Percentiles rank a stretch among this genome's conserved stretches.
Conservation (phyloP, 2,113 vertebrate genomes). For the Thomomys bottae region DNA sequence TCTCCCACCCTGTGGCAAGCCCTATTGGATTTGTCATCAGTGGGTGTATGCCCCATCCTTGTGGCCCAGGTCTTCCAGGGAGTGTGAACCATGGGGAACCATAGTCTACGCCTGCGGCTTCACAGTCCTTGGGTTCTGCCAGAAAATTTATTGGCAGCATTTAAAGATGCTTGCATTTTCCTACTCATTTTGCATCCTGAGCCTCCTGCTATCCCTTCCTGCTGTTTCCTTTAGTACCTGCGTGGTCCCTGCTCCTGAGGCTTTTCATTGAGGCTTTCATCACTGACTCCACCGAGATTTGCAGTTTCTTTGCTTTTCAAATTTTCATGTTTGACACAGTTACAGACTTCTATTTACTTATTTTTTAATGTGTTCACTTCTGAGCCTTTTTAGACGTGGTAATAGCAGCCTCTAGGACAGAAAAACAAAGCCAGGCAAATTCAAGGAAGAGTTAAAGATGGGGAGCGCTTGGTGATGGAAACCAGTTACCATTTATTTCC, state of each 20-base stretch:
- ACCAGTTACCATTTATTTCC: constrained; percentile 4
- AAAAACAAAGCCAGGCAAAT: background rate
- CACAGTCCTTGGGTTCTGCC: constrained; percentile 25
- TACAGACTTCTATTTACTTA: constrained; percentile 64
- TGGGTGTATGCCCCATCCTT: background rate
- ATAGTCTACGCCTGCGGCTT: background rate
- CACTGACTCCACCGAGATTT: constrained; percentile 62
- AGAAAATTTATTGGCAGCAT: constrained; percentile 36
- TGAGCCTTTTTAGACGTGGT: background rate
- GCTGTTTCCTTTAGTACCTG: constrained; percentile 55
- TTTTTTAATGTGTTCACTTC: constrained; percentile 66
- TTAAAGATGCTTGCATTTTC: constrained; percentile 58
- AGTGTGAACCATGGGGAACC: constrained; percentile 28
- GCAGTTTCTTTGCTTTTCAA: constrained; percentile 36
- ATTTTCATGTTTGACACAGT: constrained; percentile 29
- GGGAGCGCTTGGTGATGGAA: background rate
- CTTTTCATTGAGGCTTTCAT: constrained; percentile 73
- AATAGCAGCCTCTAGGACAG: constrained; percentile 13
- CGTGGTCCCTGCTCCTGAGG: constrained; percentile 50
- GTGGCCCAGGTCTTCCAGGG: background rate
- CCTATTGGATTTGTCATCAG: background rate
- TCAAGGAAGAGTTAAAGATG: background rate
- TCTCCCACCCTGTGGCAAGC: too few relatives aligned
- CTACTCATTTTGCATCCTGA: constrained; percentile 44
- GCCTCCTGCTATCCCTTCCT: background rate